These are phyloP conservation scores for Nycticorax nycticorax DNA, from an alignment of 2,113 vertebrate species.

Conservation along the genomic window DNA sequence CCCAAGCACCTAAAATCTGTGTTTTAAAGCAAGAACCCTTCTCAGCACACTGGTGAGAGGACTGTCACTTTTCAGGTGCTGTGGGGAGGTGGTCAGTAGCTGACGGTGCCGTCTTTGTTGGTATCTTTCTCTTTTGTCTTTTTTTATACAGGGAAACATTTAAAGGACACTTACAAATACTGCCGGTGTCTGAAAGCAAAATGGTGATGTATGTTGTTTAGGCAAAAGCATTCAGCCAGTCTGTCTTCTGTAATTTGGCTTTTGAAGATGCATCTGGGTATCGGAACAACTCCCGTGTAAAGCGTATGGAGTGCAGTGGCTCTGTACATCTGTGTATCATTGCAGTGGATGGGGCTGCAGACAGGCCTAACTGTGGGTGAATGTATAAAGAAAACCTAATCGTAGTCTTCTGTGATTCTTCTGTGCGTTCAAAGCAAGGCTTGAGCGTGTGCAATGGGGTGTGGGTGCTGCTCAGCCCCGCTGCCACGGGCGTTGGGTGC, in stretches of 20 bases:
- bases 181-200: not conserved
- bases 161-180: not conserved
- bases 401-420: not conserved
- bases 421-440: fast-evolving
- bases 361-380: not conserved
- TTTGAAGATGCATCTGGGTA: slow-evolving; percentile 59
- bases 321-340: slow-evolving; percentile 24
- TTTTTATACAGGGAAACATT: not conserved
- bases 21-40: not conserved
- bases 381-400: not conserved
- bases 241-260: slow-evolving; percentile 5
- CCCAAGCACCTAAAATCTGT: not conserved
- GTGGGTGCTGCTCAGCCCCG: not conserved
- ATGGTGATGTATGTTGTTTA: not conserved
- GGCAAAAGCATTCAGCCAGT: not conserved
- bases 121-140: not conserved
- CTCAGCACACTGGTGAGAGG: fast-evolving
- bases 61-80: fast-evolving
- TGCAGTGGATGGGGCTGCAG: not conserved
- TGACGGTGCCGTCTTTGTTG: not conserved
- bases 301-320: not conserved
- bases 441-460: fast-evolving
- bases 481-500: not conserved
- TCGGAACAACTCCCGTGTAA: not conserved
- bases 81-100: fast-evolving